These are phyloP conservation scores for Tachysurus vachellii DNA, from an alignment of 2,113 vertebrate species.

Conservation along the genomic window DNA sequence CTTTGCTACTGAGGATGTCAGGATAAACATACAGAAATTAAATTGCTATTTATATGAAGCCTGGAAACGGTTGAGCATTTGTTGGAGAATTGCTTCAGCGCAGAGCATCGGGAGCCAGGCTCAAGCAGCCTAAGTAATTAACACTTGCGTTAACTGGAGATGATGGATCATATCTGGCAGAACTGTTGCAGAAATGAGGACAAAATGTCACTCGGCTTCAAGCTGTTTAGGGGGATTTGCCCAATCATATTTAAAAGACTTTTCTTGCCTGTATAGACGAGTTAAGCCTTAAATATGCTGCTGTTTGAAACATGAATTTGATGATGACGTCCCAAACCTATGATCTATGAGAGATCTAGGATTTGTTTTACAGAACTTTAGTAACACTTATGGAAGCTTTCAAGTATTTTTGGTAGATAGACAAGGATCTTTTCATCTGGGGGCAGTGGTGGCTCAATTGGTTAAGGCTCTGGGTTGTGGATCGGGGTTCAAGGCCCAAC, in stretches of 20 bases:
- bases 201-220: conserved; percentile 57
- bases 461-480: too few relatives aligned
- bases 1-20: conserved; percentile 73
- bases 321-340: conserved; percentile 27
- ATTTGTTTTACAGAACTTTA: background rate
- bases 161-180: conserved; percentile 58
- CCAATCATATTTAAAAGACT: conserved; percentile 48
- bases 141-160: conserved; percentile 57
- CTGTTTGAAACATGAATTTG: conserved; percentile 26
- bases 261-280: conserved; percentile 37
- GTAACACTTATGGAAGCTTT: background rate
- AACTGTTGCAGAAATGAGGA: conserved; percentile 51
- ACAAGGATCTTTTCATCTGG: background rate
- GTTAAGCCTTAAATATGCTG: conserved; percentile 32
- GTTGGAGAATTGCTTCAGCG: conserved; percentile 66
- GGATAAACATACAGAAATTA: conserved; percentile 80
- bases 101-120: conserved; percentile 55
- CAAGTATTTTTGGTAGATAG: background rate
- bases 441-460: too few relatives aligned
- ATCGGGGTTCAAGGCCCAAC: too few relatives aligned
- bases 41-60: conserved; percentile 80
- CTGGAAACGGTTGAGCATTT: conserved; percentile 68
- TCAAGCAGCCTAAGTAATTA: conserved; percentile 58
- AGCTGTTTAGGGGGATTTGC: conserved; percentile 56
- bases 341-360: conserved; percentile 11